phyloP scores from a whole-genome alignment of 2,113 vertebrate species.

The Asarcornis scutulata region DNA sequence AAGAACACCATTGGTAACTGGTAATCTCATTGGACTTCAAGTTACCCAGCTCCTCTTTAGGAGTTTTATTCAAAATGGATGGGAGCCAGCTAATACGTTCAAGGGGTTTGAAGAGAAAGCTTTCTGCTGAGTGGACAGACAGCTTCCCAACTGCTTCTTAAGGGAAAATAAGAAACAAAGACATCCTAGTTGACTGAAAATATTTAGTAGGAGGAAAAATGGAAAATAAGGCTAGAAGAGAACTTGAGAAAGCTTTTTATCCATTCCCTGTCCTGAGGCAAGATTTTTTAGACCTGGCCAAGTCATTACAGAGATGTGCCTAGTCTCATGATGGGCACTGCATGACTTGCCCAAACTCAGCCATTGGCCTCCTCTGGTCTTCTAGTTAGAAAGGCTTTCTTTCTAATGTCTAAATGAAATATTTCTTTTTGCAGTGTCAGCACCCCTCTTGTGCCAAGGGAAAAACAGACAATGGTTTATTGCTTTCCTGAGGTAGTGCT shows the following conservation, averaged over 20 bases:
- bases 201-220: neutral
- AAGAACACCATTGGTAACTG: neutral
- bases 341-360: neutral
- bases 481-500: neutral
- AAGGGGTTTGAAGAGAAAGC: neutral
- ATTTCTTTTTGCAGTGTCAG: neutral
- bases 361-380: neutral
- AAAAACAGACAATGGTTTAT: neutral
- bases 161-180: neutral
- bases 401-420: neutral
- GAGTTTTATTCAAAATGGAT: neutral
- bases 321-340: neutral
- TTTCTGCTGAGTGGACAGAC: constrained; percentile 8
- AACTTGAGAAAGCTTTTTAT: neutral
- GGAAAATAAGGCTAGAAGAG: neutral
- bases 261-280: neutral
- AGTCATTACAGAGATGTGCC: neutral
- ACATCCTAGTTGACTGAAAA: neutral
- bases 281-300: neutral
- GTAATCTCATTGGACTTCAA: neutral
- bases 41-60: neutral
- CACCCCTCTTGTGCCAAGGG: fast-evolving
- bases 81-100: neutral
- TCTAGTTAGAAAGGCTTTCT: neutral
- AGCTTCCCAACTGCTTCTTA: neutral